Percentiles rank a stretch among this genome's conserved stretches.
Evolutionary conservation across 2,113 vertebrate species (phyloP).

Genomic region (Laticauda laticaudata): DNA sequence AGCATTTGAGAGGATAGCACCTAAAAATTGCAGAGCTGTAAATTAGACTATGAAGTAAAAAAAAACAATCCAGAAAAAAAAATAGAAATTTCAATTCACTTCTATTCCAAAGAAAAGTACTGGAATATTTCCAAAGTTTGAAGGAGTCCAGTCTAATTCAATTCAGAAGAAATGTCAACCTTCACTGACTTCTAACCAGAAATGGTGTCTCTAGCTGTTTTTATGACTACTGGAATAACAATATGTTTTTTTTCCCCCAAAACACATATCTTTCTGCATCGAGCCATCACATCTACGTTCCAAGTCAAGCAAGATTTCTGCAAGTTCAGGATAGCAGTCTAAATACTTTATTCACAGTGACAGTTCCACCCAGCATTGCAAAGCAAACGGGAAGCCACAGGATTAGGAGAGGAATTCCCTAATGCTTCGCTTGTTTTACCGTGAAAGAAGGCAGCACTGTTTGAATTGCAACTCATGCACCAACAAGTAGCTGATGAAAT

Average conservation of each 20-base stretch:
- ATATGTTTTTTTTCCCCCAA: not conserved
- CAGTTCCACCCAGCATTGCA: conserved; percentile 50
- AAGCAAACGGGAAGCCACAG: conserved; percentile 52
- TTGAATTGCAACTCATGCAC: conserved; percentile 26
- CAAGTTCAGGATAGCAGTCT: conserved; percentile 44
- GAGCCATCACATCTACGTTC: not conserved
- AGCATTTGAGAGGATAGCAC: not conserved
- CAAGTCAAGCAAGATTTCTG: conserved; percentile 41
- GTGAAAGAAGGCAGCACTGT: conserved; percentile 33
- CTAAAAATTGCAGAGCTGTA: not conserved
- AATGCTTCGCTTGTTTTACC: conserved; percentile 45
- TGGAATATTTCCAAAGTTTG: not conserved
- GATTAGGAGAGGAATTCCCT: conserved; percentile 42
- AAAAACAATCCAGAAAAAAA: not conserved
- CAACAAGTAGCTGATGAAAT: conserved; percentile 11
- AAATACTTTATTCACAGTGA: conserved; percentile 43
- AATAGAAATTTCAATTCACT: not conserved
- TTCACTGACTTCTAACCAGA: not conserved
- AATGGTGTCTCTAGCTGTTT: not conserved
- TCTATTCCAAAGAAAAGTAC: not conserved
- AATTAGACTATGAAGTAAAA: not conserved
- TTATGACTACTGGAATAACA: not conserved
- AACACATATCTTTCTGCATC: not conserved
- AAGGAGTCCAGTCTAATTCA: not conserved
- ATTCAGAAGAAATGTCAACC: not conserved